These are phyloP conservation scores for Campoletis sonorensis DNA, from an alignment of 1,140 invertebrate species.

Conservation along the genomic window DNA sequence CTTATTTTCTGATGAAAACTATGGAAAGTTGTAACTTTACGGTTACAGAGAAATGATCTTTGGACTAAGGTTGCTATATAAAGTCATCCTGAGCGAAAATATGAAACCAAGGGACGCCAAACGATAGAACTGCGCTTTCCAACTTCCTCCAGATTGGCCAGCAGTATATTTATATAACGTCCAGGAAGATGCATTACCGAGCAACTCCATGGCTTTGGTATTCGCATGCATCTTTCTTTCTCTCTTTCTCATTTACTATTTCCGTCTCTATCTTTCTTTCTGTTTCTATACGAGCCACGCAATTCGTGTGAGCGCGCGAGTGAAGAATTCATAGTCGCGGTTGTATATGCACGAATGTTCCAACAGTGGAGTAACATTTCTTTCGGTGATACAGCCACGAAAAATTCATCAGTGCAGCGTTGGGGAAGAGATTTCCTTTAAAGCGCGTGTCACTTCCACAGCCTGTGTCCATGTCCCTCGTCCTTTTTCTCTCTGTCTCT, in stretches of 20 bases:
- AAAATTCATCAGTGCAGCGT: conserved; percentile 1
- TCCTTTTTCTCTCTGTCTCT: not conserved
- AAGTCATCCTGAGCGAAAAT: not conserved
- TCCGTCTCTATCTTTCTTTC: not conserved
- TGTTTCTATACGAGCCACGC: not conserved
- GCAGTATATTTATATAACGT: conserved; percentile 48
- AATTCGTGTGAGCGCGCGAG: not conserved
- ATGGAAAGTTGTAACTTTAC: not conserved
- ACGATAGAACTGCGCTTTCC: not conserved
- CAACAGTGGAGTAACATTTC: not conserved
- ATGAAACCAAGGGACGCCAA: not conserved
- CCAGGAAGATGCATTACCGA: conserved; percentile 34
- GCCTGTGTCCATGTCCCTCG: not conserved
- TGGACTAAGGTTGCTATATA: not conserved
- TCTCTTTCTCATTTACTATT: no score
- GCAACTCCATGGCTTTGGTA: conserved; percentile 3
- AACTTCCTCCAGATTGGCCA: conserved; percentile 40
- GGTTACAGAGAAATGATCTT: not conserved
- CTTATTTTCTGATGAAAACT: not conserved
- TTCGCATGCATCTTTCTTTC: not conserved
- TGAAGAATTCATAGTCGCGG: conserved; percentile 43
- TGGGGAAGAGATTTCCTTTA: not conserved
- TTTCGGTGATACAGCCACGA: not conserved
- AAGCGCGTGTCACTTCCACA: not conserved
- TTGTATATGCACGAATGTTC: conserved; percentile 3